Evolutionary conservation across 2,888 invertebrate species (phyloP).

Genomic region (Frankliniella fusca): DNA sequence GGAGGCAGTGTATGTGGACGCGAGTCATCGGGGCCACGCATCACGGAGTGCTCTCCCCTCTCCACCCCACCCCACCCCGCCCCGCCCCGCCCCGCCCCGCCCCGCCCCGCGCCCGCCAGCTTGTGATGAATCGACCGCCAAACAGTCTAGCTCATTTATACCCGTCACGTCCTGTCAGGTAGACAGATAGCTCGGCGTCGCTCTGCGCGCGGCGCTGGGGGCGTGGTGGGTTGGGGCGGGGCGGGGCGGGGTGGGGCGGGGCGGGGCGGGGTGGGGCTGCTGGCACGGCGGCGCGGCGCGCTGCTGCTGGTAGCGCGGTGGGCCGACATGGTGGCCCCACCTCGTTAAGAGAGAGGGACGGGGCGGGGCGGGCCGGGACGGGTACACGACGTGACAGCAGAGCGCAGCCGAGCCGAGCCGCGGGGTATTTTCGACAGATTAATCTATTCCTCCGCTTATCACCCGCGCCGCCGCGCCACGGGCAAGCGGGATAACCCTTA

Average conservation of each 20-base stretch:
- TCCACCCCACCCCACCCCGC: not conserved
- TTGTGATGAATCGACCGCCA: slow-evolving; percentile 26
- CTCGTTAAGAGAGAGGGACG: not conserved
- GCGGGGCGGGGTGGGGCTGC: not conserved
- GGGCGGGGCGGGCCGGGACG: too few species aligned
- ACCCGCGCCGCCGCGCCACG: too few species aligned
- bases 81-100: not conserved
- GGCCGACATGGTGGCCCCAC: not conserved
- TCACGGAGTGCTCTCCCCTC: not conserved
- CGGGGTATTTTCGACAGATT: too few species aligned
- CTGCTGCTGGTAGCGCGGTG: not conserved
- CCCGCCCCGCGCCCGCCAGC: not conserved
- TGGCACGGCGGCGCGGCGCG: not conserved
- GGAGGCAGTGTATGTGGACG: slow-evolving; percentile 2
- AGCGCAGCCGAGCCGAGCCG: too few species aligned
- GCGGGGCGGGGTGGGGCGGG: not conserved
- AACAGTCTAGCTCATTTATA: slow-evolving; percentile 25
- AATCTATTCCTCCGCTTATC: too few species aligned
- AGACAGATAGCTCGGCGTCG: slow-evolving; percentile 21
- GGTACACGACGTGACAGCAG: too few species aligned
- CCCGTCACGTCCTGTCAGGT: slow-evolving; percentile 25
- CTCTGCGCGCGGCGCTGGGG: not conserved
- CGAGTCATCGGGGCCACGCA: slow-evolving; percentile 23
- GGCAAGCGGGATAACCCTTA: too few species aligned
- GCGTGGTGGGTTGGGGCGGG: not conserved